Evolutionary conservation across 2,888 invertebrate genomes (phyloP).

Genomic region (Nematopogon swammerdamellus): DNA sequence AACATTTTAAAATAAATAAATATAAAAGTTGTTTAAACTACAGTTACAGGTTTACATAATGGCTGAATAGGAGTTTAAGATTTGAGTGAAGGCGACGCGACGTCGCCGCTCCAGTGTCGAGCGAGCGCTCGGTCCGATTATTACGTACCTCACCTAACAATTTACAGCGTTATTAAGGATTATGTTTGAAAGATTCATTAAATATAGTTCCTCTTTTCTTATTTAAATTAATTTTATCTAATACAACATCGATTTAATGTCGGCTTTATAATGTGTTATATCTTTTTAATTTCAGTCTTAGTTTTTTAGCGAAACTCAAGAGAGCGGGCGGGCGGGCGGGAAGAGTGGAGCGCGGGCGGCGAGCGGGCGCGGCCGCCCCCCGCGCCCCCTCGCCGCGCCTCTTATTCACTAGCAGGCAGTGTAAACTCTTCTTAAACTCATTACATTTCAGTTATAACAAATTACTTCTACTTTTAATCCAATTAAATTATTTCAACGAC

Average conservation of each 20-base stretch:
- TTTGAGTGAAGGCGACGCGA: background rate
- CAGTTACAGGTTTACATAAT: slow-evolving; percentile 36
- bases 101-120: background rate
- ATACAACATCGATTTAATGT: slow-evolving; percentile 48
- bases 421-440: slow-evolving; percentile 24
- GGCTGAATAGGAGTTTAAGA: slow-evolving; percentile 45
- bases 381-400: slow-evolving; percentile 3
- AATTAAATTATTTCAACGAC: slow-evolving; percentile 28
- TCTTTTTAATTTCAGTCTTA: slow-evolving; percentile 55
- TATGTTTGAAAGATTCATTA: slow-evolving; percentile 46
- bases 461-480: slow-evolving; percentile 27
- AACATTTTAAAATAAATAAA: slow-evolving; percentile 24
- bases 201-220: slow-evolving; percentile 36
- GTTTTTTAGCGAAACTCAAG: slow-evolving; percentile 47
- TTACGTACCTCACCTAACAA: slow-evolving; percentile 15
- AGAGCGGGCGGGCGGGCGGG: slow-evolving; percentile 31
- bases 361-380: background rate
- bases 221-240: slow-evolving; percentile 54
- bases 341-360: background rate
- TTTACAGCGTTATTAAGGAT: slow-evolving; percentile 38
- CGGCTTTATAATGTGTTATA: slow-evolving; percentile 46
- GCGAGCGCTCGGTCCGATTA: background rate
- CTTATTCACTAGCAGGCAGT: slow-evolving; percentile 22
- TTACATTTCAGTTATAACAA: slow-evolving; percentile 28
- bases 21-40: slow-evolving; percentile 54